A percentile compares a stretch with the other conserved stretches of the same genome.
These are phyloP conservation scores for Reticulitermes speratus DNA, from an alignment of 1,140 invertebrate genomes.

Conservation along the genomic window DNA sequence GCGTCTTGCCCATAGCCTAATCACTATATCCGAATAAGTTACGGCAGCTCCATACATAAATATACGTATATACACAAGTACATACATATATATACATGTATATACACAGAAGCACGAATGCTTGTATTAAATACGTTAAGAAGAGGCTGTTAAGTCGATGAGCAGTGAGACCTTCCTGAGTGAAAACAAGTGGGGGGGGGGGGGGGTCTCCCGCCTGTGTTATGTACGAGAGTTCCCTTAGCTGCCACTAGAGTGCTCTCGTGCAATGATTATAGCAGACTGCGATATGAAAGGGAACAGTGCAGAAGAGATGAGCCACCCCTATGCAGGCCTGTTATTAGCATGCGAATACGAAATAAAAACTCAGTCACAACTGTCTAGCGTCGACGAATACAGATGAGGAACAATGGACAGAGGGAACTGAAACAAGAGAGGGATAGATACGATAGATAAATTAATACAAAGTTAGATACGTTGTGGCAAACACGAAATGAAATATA, in stretches of 20 bases:
- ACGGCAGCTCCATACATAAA: too few species aligned
- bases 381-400: background rate
- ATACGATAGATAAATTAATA: background rate
- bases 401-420: background rate
- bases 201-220: too few species aligned
- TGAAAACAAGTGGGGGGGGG: too few species aligned
- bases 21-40: too few species aligned
- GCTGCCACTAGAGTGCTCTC: background rate
- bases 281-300: background rate
- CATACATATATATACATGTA: too few species aligned
- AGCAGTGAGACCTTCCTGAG: too few species aligned
- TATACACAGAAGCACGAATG: too few species aligned
- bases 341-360: background rate
- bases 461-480: background rate
- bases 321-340: background rate
- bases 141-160: too few species aligned
- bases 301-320: background rate
- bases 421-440: background rate
- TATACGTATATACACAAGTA: too few species aligned
- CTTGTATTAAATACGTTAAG: too few species aligned
- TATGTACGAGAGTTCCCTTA: background rate
- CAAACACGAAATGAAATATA: too few species aligned
- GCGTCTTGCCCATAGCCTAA: too few species aligned
- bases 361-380: constrained; percentile 1
- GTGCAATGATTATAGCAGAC: background rate